phyloP scores from a whole-genome alignment of 2,113 vertebrate species.

The Oxyura jamaicensis region DNA sequence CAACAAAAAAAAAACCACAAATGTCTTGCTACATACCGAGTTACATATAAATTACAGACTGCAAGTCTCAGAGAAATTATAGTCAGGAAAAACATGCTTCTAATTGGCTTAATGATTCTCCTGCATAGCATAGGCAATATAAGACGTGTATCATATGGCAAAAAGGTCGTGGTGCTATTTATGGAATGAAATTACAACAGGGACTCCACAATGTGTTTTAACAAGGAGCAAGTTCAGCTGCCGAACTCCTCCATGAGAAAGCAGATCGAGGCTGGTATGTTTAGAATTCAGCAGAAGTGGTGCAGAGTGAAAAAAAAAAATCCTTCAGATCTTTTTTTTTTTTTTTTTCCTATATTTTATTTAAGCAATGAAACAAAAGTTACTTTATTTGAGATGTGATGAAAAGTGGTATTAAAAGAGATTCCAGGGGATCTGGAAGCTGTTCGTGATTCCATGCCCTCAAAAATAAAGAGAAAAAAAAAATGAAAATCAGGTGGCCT shows the following conservation, averaged over 20 bases:
- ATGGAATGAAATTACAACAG: neutral
- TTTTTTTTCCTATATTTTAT: neutral
- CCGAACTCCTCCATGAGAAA: neutral
- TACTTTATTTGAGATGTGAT: neutral
- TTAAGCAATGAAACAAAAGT: neutral
- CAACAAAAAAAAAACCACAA: neutral
- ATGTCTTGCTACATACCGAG: neutral
- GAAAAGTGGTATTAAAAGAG: neutral
- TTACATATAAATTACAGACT: conserved; percentile 24
- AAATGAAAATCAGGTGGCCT: neutral
- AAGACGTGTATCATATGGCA: neutral
- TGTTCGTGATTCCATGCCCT: neutral
- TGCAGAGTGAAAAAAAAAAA: neutral
- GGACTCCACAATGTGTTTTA: neutral
- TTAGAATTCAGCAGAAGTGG: neutral
- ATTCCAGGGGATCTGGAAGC: neutral
- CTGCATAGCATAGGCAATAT: neutral
- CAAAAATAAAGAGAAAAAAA: neutral
- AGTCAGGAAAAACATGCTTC: neutral
- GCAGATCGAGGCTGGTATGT: neutral
- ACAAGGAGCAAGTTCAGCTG: neutral
- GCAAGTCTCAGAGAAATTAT: conserved; percentile 6
- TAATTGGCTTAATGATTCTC: conserved; percentile 42
- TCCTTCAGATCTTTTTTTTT: neutral
- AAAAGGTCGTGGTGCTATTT: neutral